These are phyloP conservation scores for Sclerurus mexicanus DNA, from an alignment of 2,113 vertebrate genomes.

Conservation along the genomic window DNA sequence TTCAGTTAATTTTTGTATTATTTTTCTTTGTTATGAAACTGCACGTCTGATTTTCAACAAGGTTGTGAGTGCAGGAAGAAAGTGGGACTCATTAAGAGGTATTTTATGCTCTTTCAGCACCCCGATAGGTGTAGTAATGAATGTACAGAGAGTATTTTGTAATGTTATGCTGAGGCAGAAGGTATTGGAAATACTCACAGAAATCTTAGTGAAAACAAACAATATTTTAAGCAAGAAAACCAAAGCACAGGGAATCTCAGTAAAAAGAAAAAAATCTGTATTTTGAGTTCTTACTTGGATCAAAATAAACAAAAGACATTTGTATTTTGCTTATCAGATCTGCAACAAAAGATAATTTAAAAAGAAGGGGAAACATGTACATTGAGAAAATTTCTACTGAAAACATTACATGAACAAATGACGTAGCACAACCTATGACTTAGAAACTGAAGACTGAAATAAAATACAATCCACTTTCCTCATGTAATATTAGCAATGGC, in stretches of 20 bases:
- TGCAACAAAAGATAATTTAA: background rate
- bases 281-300: background rate
- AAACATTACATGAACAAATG: background rate
- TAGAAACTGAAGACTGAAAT: background rate
- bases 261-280: background rate
- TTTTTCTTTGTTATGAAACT: background rate
- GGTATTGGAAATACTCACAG: background rate
- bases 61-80: background rate
- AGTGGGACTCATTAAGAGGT: background rate
- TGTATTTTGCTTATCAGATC: background rate
- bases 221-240: background rate
- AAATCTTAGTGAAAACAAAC: background rate
- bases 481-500: background rate
- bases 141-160: background rate
- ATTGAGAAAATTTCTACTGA: background rate
- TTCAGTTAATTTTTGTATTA: background rate
- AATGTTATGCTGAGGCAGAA: background rate
- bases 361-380: background rate
- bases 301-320: background rate
- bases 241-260: background rate
- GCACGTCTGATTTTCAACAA: background rate
- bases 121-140: background rate
- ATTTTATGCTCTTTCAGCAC: background rate
- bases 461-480: background rate
- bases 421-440: background rate